These are phyloP conservation scores for Columba livia DNA, from an alignment of 2,113 vertebrate genomes.

Conservation along the genomic window DNA sequence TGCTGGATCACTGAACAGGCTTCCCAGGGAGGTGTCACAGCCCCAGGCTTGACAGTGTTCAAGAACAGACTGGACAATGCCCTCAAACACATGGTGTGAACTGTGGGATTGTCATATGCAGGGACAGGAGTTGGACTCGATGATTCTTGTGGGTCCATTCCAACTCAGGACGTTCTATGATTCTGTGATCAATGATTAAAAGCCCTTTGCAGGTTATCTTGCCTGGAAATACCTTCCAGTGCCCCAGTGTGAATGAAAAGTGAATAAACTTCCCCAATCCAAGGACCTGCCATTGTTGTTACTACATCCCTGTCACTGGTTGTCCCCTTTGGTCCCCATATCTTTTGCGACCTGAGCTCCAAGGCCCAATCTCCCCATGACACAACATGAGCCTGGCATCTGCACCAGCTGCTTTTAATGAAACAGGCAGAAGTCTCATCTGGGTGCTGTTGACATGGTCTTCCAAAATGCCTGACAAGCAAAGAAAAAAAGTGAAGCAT, in stretches of 20 bases:
- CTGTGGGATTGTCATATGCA: too few relatives aligned
- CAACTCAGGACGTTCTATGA: too few relatives aligned
- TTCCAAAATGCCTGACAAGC: background rate
- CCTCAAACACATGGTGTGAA: too few relatives aligned
- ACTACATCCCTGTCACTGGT: background rate
- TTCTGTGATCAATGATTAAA: too few relatives aligned
- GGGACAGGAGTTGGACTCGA: too few relatives aligned
- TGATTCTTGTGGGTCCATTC: too few relatives aligned
- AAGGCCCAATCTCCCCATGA: fast-evolving
- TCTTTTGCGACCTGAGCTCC: background rate
- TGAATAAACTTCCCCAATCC: background rate
- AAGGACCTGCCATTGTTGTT: background rate
- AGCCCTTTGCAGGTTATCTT: background rate
- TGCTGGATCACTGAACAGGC: too few relatives aligned
- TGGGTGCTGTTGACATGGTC: background rate
- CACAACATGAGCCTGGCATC: fast-evolving
- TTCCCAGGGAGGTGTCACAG: too few relatives aligned
- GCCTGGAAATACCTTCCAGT: background rate
- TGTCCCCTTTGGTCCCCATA: background rate
- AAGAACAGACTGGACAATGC: too few relatives aligned
- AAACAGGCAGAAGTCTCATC: background rate
- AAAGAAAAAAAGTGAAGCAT: background rate
- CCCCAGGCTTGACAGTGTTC: too few relatives aligned
- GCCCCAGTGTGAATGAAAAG: background rate
- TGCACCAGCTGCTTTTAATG: background rate